phyloP scores from a whole-genome alignment of 2,113 vertebrate genomes.

The Sebastes fasciatus region DNA sequence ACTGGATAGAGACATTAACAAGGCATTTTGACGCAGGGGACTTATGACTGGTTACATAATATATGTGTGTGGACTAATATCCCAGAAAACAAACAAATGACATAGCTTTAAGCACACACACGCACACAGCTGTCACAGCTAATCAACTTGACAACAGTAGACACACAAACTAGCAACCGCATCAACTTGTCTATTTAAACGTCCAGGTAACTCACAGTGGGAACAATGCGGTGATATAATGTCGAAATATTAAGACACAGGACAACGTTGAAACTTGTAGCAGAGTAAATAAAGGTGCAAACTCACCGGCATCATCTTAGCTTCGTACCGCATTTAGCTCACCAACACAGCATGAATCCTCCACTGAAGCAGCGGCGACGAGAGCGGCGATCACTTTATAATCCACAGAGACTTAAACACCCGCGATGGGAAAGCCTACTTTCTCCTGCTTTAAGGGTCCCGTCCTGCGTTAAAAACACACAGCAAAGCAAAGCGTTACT shows the following conservation, averaged over 20 bases:
- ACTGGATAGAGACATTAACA: neutral
- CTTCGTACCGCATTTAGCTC: conserved; percentile 91
- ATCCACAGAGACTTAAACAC: conserved; percentile 59
- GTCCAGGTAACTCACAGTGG: conserved; percentile 38
- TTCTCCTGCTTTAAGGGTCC: conserved; percentile 51
- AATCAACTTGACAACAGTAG: conserved; percentile 36
- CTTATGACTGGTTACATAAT: neutral
- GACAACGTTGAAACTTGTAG: conserved; percentile 24
- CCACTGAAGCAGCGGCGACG: conserved; percentile 71
- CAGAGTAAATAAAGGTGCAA: conserved; percentile 9
- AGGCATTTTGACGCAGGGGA: conserved; percentile 1
- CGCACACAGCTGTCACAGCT: neutral
- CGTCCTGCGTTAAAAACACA: conserved; percentile 51
- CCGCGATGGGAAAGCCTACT: conserved; percentile 62
- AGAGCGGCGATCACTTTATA: conserved; percentile 67
- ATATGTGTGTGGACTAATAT: neutral
- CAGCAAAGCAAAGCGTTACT: neutral
- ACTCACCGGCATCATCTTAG: conserved; percentile 98
- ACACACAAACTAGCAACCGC: conserved; percentile 21
- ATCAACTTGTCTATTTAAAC: conserved; percentile 70
- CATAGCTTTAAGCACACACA: conserved; percentile 7
- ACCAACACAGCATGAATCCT: conserved; percentile 66
- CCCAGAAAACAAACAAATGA: conserved; percentile 24
- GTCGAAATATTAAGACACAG: neutral
- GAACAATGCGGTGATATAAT: neutral